Conservation (phyloP, 2,797 vertebrate genomes). For the Miichthys miiuy region DNA sequence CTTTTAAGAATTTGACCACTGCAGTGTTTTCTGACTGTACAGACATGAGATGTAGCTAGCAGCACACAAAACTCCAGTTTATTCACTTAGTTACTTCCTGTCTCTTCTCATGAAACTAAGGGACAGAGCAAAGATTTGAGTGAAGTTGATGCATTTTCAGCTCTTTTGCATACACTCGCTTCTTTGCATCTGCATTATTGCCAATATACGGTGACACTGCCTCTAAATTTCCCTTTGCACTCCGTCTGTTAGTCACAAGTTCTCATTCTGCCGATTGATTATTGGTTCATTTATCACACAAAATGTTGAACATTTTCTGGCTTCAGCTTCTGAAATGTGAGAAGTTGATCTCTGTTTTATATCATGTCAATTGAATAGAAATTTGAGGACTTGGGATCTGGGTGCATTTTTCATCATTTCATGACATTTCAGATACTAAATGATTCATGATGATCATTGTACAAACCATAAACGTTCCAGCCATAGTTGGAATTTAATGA, state of each 20-base stretch:
- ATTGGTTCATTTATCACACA: background rate
- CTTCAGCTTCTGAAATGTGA: background rate
- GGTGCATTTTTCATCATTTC: background rate
- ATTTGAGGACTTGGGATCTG: background rate
- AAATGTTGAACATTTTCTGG: background rate
- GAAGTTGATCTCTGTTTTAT: background rate
- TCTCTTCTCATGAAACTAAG: background rate
- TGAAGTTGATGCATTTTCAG: no score
- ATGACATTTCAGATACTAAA: background rate
- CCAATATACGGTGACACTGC: background rate
- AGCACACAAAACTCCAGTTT: background rate
- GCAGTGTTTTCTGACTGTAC: background rate
- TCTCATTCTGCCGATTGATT: background rate
- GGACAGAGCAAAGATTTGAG: background rate
- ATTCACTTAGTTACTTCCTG: background rate
- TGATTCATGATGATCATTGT: background rate
- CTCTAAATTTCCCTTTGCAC: background rate
- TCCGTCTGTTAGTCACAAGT: background rate
- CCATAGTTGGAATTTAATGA: background rate
- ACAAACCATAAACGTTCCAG: background rate
- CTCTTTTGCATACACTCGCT: background rate
- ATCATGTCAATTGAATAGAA: background rate
- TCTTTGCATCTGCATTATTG: background rate
- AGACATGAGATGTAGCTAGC: background rate
- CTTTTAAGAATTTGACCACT: background rate